phyloP scores from a whole-genome alignment of 1,140 invertebrate species.

The Penaeus chinensis region DNA sequence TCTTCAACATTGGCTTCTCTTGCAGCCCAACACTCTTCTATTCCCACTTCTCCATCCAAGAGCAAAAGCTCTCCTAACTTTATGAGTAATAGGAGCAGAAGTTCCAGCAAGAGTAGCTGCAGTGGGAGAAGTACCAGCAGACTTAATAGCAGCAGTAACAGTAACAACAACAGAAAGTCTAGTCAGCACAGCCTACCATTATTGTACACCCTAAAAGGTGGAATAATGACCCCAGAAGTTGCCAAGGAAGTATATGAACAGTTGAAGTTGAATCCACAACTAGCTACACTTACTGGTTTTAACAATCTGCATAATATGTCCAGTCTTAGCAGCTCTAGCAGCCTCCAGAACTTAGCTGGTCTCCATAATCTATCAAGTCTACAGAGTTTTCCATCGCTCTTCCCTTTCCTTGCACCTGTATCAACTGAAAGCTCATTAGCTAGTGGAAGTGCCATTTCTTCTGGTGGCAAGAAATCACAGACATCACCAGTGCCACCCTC shows the following conservation, averaged over 20 bases:
- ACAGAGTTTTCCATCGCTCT: constrained; percentile 41
- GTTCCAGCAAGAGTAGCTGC: constrained; percentile 33
- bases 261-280: constrained; percentile 39
- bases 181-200: constrained; percentile 47
- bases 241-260: constrained; percentile 45
- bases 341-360: constrained; percentile 22
- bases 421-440: not conserved
- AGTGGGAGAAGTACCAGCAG: constrained; percentile 10
- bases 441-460: not conserved
- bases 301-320: constrained; percentile 21
- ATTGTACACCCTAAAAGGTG: constrained; percentile 41
- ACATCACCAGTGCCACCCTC: not conserved
- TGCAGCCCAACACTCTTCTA: constrained; percentile 34
- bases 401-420: constrained; percentile 41
- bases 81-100: constrained; percentile 16
- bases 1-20: constrained; percentile 45
- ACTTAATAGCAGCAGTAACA: constrained; percentile 19
- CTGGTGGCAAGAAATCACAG: constrained; percentile 1
- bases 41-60: not conserved
- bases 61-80: constrained; percentile 12
- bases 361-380: constrained; percentile 29
- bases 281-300: constrained; percentile 31
- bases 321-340: constrained; percentile 22
- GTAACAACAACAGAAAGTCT: constrained; percentile 40
- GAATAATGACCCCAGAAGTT: constrained; percentile 42